Conservation (phyloP, 2,888 invertebrate genomes). For the Pristionchus entomophagus region DNA sequence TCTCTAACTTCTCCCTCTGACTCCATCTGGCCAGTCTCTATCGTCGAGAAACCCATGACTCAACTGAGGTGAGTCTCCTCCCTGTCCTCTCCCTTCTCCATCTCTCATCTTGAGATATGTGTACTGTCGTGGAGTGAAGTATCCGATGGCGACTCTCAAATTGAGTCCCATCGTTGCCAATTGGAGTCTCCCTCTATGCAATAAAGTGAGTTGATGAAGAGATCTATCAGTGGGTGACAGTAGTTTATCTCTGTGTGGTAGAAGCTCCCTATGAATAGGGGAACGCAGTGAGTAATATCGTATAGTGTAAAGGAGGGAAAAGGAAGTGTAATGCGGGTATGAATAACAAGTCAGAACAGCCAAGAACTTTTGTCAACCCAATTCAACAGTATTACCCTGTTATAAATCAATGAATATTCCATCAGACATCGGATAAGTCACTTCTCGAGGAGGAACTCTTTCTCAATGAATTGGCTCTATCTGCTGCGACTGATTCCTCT, state of each 20-base stretch:
- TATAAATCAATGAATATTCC: not conserved
- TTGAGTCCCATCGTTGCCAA: conserved; percentile 57
- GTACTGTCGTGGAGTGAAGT: conserved; percentile 62
- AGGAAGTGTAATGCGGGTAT: too few species aligned
- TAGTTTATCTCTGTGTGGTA: not conserved
- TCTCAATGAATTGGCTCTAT: conserved; percentile 61
- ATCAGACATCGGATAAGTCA: conserved; percentile 54
- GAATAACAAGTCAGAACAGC: too few species aligned
- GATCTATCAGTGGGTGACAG: too few species aligned
- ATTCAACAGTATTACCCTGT: not conserved
- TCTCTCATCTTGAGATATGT: conserved; percentile 61
- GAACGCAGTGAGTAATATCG: too few species aligned
- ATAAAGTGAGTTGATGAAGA: conserved; percentile 53
- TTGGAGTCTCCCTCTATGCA: conserved; percentile 65
- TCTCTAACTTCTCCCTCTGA: conserved; percentile 59
- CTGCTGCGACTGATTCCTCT: not conserved
- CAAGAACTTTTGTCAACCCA: too few species aligned
- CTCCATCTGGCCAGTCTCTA: conserved; percentile 68
- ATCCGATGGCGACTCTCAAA: conserved; percentile 56
- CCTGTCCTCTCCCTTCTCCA: not conserved
- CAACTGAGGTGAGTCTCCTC: not conserved
- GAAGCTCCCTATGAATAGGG: too few species aligned
- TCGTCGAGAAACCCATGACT: conserved; percentile 54
- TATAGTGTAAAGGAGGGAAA: too few species aligned
- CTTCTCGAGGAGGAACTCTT: conserved; percentile 61